Conservation (phyloP, 1,140 invertebrate species). For the Drosophila kanapiae region DNA sequence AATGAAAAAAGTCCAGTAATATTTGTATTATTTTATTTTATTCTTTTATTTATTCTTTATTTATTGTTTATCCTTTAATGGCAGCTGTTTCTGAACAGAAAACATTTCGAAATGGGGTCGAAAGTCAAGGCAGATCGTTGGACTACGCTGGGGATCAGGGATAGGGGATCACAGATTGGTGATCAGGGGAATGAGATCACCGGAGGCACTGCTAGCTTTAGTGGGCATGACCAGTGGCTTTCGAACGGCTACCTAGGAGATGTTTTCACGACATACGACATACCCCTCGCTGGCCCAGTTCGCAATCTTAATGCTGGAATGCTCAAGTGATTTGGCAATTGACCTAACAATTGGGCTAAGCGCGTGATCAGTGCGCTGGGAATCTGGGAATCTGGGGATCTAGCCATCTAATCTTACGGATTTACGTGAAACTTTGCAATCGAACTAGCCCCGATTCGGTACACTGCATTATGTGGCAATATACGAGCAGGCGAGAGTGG, state of each 20-base stretch:
- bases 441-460: constrained; percentile 30
- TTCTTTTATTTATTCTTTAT: too few species aligned
- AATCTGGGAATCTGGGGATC: constrained; percentile 31
- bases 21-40: too few species aligned
- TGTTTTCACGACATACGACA: too few species aligned
- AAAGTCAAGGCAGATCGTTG: constrained; percentile 32
- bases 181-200: constrained; percentile 16
- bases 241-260: constrained; percentile 23
- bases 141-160: neutral
- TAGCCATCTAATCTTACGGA: constrained; percentile 72
- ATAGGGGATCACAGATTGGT: neutral
- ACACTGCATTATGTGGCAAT: constrained; percentile 67
- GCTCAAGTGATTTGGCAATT: constrained; percentile 73
- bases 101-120: constrained; percentile 8
- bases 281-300: constrained; percentile 17
- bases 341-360: constrained; percentile 76
- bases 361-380: constrained; percentile 15
- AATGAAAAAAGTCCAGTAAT: too few species aligned
- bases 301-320: neutral
- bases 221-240: constrained; percentile 61
- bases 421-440: constrained; percentile 79
- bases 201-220: constrained; percentile 50
- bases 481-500: constrained; percentile 71
- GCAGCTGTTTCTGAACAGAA: too few species aligned
- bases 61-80: too few species aligned